Base-by-base conservation (phyloP, 2,113 vertebrate genomes). In the Oophaga pumilio region DNA sequence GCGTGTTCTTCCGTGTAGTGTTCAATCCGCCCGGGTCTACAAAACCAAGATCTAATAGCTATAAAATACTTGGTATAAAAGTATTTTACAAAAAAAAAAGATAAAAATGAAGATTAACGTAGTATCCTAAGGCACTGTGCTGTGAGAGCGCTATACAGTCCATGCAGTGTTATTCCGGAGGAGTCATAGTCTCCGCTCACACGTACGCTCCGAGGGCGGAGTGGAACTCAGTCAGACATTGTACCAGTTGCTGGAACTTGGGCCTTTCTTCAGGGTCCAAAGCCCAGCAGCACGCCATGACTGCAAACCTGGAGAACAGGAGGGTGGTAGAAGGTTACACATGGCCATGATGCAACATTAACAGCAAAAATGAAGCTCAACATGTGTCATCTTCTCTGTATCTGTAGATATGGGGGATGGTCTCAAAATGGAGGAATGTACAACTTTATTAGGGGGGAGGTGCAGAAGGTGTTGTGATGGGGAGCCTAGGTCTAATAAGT, bases 211-310 rank as follows among this genome's bases (percentile, higher is more conserved):
- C 97, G 89, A 99, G 90, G 0, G 98, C 98, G 11, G 98, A 97
- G 0, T 99, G 98, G 26, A 99, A 99, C 93, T 99, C 98, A 8
- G 98, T 99, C 85, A 99, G 97, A 92, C 98, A 99, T 93, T 99
- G 98, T 62, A 99, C 98, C 64, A 99, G 94, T 94, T 99, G 98
- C 94, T 99, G 98, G 89, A 99, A 99, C 92, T 99, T 99, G 77
- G 98, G 98, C 91, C 98, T 95, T 91, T 99, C 98, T 90, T 99
- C 98, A 0, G 97, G 98, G 91, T 99, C 98, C 82, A 99, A 93
- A 62, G 98, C 98, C 98, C 98, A 99, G 89, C 98, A 99, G 91
- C 98, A 99, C 26, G 98, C 98, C 98, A 99, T 99, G 89, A 99
- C 98, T 80, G 98, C 98, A 94, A 99, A 99, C 86, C 98, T 99